Conservation (phyloP, 2,888 invertebrate species). For the Perizoma affinitatum region DNA sequence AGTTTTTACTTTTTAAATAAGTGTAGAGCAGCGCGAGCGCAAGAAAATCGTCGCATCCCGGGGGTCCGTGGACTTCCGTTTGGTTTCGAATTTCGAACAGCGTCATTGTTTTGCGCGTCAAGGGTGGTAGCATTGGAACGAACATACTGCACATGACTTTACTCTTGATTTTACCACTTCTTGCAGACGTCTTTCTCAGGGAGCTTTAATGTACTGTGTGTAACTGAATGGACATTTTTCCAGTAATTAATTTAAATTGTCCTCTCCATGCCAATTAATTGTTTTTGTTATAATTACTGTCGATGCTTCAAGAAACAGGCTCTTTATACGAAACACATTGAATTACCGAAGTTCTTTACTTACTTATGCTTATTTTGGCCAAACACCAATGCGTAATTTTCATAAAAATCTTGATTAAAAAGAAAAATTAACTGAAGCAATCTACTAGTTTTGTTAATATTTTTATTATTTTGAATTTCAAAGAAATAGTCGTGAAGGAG, state of each 20-base stretch:
- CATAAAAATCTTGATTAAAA: too few relatives aligned
- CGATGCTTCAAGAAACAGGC: neutral
- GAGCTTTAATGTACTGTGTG: conserved; percentile 10
- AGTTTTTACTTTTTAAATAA: conserved; percentile 38
- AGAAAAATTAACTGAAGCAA: too few relatives aligned
- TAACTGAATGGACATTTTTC: conserved; percentile 20
- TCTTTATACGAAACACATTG: neutral
- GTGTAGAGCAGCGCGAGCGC: conserved; percentile 64
- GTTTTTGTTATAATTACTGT: conserved; percentile 15
- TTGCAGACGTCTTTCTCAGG: conserved; percentile 3
- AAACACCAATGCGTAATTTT: too few relatives aligned
- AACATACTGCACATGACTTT: conserved; percentile 26
- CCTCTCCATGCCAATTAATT: conserved; percentile 11
- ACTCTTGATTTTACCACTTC: conserved; percentile 23
- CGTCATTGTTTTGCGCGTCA: conserved; percentile 68
- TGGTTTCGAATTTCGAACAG: conserved; percentile 71
- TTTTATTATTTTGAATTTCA: too few relatives aligned
- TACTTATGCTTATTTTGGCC: too few relatives aligned
- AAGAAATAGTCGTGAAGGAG: too few relatives aligned
- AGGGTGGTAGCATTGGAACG: conserved; percentile 57
- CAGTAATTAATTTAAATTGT: conserved; percentile 18
- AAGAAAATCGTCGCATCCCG: conserved; percentile 77
- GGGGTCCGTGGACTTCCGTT: conserved; percentile 81
- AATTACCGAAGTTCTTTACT: too few relatives aligned
- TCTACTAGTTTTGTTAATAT: too few relatives aligned